These are phyloP conservation scores for Phoxinus phoxinus DNA, from an alignment of 2,113 vertebrate species.

Conservation along the genomic window DNA sequence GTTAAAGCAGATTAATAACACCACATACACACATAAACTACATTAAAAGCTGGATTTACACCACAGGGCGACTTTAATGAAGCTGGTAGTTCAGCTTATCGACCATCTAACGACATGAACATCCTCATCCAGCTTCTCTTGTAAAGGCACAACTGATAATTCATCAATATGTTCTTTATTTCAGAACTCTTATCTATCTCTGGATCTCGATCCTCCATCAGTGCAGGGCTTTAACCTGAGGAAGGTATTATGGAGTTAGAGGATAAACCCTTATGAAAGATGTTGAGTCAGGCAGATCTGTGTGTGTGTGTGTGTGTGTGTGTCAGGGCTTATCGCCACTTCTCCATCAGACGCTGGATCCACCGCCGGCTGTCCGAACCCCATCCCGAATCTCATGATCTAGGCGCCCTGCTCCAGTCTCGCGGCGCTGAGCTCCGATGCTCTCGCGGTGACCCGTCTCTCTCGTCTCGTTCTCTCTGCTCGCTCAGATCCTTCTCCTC, in stretches of 20 bases:
- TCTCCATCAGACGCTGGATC: slow-evolving; percentile 51
- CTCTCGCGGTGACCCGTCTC: slow-evolving; percentile 19
- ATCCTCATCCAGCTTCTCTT: slow-evolving; percentile 77
- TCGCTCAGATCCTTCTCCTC: not conserved
- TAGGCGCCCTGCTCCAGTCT: not conserved
- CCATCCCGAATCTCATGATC: too few species aligned
- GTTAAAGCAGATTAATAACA: too few species aligned
- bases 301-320: slow-evolving; percentile 43
- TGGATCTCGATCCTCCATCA: not conserved
- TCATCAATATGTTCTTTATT: not conserved
- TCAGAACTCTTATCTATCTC: too few species aligned
- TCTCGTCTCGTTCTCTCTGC: not conserved
- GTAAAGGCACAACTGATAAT: not conserved
- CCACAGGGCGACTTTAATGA: too few species aligned
- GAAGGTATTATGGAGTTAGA: slow-evolving; percentile 75
- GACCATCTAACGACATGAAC: not conserved
- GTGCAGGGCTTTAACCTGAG: not conserved
- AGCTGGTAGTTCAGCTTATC: slow-evolving; percentile 33
- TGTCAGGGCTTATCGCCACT: slow-evolving; percentile 59
- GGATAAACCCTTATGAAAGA: slow-evolving; percentile 75
- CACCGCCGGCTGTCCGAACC: slow-evolving; percentile 33
- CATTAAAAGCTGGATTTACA: too few species aligned
- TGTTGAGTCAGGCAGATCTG: slow-evolving; percentile 81
- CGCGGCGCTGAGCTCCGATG: slow-evolving; percentile 20
- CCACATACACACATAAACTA: too few species aligned